phyloP scores from a whole-genome alignment of 53 echinoderm and acorn worm genomes.

The Echinarachnius parma region DNA sequence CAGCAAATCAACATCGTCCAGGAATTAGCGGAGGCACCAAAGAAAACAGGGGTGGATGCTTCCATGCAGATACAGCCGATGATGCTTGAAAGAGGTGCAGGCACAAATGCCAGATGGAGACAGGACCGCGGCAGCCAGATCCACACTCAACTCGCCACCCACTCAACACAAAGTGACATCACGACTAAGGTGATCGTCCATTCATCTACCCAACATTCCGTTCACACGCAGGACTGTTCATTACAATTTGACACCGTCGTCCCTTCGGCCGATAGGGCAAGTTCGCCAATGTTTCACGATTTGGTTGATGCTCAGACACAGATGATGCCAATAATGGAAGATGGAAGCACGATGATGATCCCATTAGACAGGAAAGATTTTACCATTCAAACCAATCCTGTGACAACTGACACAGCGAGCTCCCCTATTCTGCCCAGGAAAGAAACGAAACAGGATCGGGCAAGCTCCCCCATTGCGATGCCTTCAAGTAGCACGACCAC shows the following conservation, averaged over 20 bases:
- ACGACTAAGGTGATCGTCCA: constrained; percentile 7
- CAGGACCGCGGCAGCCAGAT: constrained; percentile 30
- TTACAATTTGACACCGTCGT: constrained; percentile 15
- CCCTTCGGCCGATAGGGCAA: constrained; percentile 23
- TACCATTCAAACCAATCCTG: constrained; percentile 19
- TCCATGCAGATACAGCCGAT: constrained; percentile 21
- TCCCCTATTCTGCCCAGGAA: constrained; percentile 22
- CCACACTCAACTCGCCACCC: not conserved
- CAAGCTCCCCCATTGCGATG: too few species aligned
- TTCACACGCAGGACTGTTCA: constrained; percentile 4
- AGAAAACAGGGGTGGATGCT: constrained; percentile 10
- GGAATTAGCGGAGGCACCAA: constrained; percentile 9
- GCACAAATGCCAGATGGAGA: constrained; percentile 9
- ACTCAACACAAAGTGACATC: constrained; percentile 25
- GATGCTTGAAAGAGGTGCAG: constrained; percentile 4
- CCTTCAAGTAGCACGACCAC: too few species aligned
- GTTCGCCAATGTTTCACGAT: constrained; percentile 1
- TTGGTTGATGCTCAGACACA: constrained; percentile 10
- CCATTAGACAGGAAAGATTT: constrained; percentile 8
- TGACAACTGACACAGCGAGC: constrained; percentile 29
- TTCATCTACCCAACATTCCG: constrained; percentile 25
- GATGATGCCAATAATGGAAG: constrained; percentile 6
- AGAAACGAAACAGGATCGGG: too few species aligned
- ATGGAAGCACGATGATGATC: constrained; percentile 18
- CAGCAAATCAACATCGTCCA: constrained; percentile 34